Evolutionary conservation across 2,113 vertebrate genomes (phyloP).

Genomic region (Trogon melanurus): DNA sequence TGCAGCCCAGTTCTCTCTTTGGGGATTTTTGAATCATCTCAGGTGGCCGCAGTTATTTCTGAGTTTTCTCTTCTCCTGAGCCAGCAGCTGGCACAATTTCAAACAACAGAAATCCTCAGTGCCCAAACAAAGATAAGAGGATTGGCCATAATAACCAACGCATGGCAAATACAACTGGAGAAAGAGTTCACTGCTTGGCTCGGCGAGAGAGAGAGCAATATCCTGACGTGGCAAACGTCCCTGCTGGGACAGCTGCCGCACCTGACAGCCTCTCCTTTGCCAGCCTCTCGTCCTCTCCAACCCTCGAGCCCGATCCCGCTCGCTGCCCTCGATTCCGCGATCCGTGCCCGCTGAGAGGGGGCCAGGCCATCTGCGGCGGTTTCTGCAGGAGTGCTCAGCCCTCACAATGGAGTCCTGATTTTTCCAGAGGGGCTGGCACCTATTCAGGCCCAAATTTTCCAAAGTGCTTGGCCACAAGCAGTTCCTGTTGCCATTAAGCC

Average conservation of each 20-base stretch:
- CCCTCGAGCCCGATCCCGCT: not conserved
- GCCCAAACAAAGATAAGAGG: not conserved
- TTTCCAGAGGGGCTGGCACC: constrained; percentile 17
- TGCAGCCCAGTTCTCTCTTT: not conserved
- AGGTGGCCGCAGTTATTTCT: not conserved
- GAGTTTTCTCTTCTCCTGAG: not conserved
- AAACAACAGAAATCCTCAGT: not conserved
- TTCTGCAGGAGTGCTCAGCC: constrained; percentile 7
- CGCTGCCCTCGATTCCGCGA: not conserved
- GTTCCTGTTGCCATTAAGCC: constrained; percentile 23
- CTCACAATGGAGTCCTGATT: constrained; percentile 53
- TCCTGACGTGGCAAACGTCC: not conserved
- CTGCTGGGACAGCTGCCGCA: not conserved
- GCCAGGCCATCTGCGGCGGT: constrained; percentile 45
- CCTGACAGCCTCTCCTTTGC: not conserved
- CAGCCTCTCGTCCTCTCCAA: not conserved
- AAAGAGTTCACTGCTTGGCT: not conserved
- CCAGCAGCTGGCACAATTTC: not conserved
- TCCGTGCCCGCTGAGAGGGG: not conserved
- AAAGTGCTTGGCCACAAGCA: constrained; percentile 21
- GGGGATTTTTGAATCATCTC: not conserved
- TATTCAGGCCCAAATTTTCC: constrained; percentile 7
- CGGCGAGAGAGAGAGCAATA: not conserved
- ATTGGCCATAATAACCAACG: not conserved
- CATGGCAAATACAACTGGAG: not conserved